Conservation (phyloP, 2,113 vertebrate genomes). For the Ceyx margarethae region DNA sequence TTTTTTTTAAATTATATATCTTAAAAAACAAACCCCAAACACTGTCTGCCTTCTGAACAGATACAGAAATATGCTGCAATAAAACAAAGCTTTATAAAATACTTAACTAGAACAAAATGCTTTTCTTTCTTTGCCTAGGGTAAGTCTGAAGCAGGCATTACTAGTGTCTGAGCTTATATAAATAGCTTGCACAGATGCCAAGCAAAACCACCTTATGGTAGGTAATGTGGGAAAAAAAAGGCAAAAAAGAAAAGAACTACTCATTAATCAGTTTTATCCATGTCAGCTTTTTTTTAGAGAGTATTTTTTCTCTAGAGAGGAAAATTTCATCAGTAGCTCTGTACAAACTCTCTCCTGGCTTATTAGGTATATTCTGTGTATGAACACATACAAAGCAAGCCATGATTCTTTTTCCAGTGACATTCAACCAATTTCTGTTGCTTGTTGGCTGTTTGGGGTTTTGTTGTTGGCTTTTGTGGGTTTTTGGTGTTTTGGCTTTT, state of each 20-base stretch:
- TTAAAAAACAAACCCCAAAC: neutral
- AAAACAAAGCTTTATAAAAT: neutral
- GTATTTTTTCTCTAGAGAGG: neutral
- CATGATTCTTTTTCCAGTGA: neutral
- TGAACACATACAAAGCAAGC: neutral
- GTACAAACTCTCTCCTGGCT: neutral
- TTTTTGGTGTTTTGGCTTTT: neutral
- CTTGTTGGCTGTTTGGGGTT: neutral
- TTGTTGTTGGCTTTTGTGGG: neutral
- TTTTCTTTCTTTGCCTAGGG: neutral
- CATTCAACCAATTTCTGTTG: neutral
- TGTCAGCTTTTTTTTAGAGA: neutral
- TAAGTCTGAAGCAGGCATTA: neutral
- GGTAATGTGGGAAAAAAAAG: neutral
- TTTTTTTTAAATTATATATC: neutral
- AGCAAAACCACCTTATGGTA: neutral
- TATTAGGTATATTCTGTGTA: neutral
- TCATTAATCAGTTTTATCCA: neutral
- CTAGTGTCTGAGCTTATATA: neutral
- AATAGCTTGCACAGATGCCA: neutral
- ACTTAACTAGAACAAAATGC: neutral
- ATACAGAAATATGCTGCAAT: neutral
- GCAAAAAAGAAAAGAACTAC: neutral
- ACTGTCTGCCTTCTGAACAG: neutral
- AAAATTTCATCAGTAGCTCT: neutral